Evolutionary conservation across 2,113 vertebrate species (phyloP), one percentile per base, ranked within the genome.

Genomic region (Ptilorrhoa leucosticta): DNA sequence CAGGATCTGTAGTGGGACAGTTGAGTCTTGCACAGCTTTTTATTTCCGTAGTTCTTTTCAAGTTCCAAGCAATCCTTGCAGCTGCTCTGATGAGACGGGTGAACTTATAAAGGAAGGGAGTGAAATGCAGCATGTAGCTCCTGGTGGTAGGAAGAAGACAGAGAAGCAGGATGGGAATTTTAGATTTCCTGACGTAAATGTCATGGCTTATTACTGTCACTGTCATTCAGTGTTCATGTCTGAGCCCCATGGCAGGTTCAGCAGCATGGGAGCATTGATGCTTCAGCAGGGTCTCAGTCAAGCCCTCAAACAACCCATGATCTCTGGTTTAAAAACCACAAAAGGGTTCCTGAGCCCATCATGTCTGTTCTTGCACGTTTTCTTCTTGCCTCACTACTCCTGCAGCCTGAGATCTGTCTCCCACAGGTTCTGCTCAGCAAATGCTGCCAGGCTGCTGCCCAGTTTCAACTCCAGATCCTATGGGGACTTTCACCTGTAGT

Each of bases 91-190:
- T 75, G 80, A 87, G 83, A 71, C 56, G 60, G 37, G 40, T 78
- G 80, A 90, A 63, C 72, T 88, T 89, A 1, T 7, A 56, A 40
- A 27, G 48, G 53, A 75, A 64, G 54, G 30, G 83, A 75, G 76
- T 64, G 92, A 89, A 90, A 85, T 87, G 75, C 82, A 94, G 87
- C 63, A 2, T 44, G 87, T 47, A 80, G 79, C 71, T 94, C 63
- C 31, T 90, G 57, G 39, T 92, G 68, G 50, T 86, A 58, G 79
- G 51, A 88, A 87, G 79, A 60, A 93, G 76, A 66, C 72, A 47
- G 79, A 90, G 87, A 73, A 77, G 76, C 83, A 96, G 86, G 85
- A 90, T 86, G 88, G 83, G 92, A 92, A 90, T 93, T 93, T 69
- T 69, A 88, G 90, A 58, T 89, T 91, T 87, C 84, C 66, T 91